A percentile compares a stretch with the other conserved stretches of the same genome.
These are phyloP conservation scores for Sphaerophoria rueppellii DNA, from an alignment of 2,888 invertebrate genomes.

Conservation along the genomic window DNA sequence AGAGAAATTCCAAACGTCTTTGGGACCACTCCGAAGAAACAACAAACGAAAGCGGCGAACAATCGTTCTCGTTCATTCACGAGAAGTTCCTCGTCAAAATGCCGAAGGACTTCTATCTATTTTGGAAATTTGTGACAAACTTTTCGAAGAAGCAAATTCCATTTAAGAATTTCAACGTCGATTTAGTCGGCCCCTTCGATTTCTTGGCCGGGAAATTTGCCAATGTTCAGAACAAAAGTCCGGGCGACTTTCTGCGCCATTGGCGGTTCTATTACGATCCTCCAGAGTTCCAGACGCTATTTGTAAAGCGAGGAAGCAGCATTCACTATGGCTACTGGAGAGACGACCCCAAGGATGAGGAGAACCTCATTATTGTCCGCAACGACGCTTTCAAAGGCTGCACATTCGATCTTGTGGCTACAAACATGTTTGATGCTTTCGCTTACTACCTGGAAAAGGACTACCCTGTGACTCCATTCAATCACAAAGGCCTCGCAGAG, in stretches of 20 bases:
- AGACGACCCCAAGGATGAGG: slow-evolving; percentile 89
- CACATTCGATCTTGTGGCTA: slow-evolving; percentile 87
- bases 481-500: slow-evolving; percentile 84
- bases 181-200: slow-evolving; percentile 94
- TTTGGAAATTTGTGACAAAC: slow-evolving; percentile 89
- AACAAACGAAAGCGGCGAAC: slow-evolving; percentile 79
- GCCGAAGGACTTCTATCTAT: slow-evolving; percentile 94
- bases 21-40: slow-evolving; percentile 72
- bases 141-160: slow-evolving; percentile 83
- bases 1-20: slow-evolving; percentile 28
- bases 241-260: slow-evolving; percentile 88
- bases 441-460: slow-evolving; percentile 79
- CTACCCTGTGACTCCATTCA: slow-evolving; percentile 84
- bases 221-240: slow-evolving; percentile 83
- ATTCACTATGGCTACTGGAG: slow-evolving; percentile 95
- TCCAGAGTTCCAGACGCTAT: slow-evolving; percentile 94
- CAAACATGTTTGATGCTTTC: slow-evolving; percentile 80
- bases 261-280: slow-evolving; percentile 97
- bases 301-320: slow-evolving; percentile 87
- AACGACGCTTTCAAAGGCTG: slow-evolving; percentile 88
- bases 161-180: slow-evolving; percentile 87
- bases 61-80: slow-evolving; percentile 83
- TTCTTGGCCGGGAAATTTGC: slow-evolving; percentile 87
- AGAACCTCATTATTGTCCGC: slow-evolving; percentile 88
- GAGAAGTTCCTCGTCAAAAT: slow-evolving; percentile 91